These are phyloP conservation scores for Hemicentrotus pulcherrimus DNA, from an alignment of 35 echinoderm and acorn worm genomes.

Conservation along the genomic window DNA sequence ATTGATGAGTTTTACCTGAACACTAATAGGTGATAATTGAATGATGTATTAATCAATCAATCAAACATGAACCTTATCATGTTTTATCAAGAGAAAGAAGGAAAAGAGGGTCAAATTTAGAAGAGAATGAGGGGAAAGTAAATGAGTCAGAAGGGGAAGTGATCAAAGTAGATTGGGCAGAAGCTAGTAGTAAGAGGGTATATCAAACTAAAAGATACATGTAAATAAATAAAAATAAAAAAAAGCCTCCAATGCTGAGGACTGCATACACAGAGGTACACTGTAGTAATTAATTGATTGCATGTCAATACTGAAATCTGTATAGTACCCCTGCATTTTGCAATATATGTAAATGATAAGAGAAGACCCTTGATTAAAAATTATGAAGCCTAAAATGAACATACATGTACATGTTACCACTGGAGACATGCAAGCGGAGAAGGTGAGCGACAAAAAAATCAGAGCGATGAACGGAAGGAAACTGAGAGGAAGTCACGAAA, in stretches of 20 bases:
- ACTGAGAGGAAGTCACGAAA: background rate
- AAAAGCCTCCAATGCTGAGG: background rate
- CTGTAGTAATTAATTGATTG: background rate
- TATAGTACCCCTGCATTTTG: background rate
- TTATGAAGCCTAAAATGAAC: background rate
- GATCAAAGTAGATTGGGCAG: background rate
- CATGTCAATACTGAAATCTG: background rate
- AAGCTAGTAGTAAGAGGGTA: no score
- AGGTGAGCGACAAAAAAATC: background rate
- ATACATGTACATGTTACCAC: background rate
- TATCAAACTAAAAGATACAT: background rate
- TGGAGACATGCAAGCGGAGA: background rate
- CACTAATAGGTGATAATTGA: no score
- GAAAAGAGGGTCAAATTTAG: background rate
- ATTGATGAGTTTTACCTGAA: no score
- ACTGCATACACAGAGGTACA: no score
- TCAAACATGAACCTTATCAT: background rate
- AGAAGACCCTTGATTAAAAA: background rate
- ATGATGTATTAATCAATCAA: no score
- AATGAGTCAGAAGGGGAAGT: background rate
- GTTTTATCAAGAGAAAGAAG: background rate
- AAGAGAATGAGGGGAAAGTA: background rate
- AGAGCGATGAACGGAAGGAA: constrained; percentile 16
- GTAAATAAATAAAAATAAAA: background rate
- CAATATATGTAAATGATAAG: background rate